phyloP scores from a whole-genome alignment of 1,140 invertebrate genomes.

The Scaptomyza pallida region DNA sequence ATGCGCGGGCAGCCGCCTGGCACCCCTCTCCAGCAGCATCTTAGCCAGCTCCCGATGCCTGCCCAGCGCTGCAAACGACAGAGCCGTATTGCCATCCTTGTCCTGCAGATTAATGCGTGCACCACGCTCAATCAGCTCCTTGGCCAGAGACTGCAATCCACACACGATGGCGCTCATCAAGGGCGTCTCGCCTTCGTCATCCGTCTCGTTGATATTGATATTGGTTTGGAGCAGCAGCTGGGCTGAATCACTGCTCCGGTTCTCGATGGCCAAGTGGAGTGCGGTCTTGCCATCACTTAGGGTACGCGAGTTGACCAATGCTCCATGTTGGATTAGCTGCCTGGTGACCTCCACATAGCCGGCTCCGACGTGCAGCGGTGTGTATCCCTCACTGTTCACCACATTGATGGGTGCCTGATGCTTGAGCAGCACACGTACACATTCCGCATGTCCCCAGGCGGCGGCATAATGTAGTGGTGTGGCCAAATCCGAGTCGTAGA shows the following conservation, averaged over 20 bases:
- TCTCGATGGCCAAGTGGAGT: slow-evolving; percentile 72
- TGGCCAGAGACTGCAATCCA: slow-evolving; percentile 84
- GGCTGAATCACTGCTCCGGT: slow-evolving; percentile 84
- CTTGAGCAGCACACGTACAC: slow-evolving; percentile 89
- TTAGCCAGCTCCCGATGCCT: slow-evolving; percentile 83
- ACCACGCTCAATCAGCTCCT: slow-evolving; percentile 85
- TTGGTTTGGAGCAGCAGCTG: slow-evolving; percentile 86
- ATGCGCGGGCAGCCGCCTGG: slow-evolving; percentile 86
- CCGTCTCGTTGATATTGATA: slow-evolving; percentile 86
- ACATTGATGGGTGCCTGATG: slow-evolving; percentile 93
- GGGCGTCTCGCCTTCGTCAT: slow-evolving; percentile 86
- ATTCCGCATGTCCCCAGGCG: slow-evolving; percentile 85
- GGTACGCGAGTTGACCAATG: slow-evolving; percentile 74
- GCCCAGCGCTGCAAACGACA: slow-evolving; percentile 86
- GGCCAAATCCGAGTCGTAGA: slow-evolving; percentile 85
- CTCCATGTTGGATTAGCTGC: slow-evolving; percentile 68
- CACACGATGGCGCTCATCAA: slow-evolving; percentile 85
- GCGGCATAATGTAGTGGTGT: slow-evolving; percentile 87
- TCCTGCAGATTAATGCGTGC: slow-evolving; percentile 87
- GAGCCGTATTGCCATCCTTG: slow-evolving; percentile 85
- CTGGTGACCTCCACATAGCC: slow-evolving; percentile 85
- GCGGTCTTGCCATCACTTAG: slow-evolving; percentile 75
- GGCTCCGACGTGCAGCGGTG: slow-evolving; percentile 95
- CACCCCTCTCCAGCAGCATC: slow-evolving; percentile 85
- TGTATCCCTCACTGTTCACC: slow-evolving; percentile 94